Percentiles rank a stretch among this genome's conserved stretches.
Evolutionary conservation across 2,113 vertebrate genomes (phyloP).

Genomic region (Mastomys natalensis): DNA sequence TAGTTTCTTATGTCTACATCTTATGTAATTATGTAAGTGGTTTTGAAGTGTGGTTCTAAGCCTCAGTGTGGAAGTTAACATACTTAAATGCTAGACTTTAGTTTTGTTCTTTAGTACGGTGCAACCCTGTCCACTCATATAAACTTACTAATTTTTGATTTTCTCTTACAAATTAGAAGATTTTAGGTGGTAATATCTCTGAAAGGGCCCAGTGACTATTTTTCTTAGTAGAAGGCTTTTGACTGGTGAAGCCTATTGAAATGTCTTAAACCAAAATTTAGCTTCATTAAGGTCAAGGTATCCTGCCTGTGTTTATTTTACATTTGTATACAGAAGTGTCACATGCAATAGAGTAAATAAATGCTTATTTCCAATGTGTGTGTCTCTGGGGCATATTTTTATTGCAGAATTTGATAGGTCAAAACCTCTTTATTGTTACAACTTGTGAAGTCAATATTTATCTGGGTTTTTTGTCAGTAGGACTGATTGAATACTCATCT

Average conservation of each 20-base stretch:
- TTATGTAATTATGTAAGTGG: not conserved
- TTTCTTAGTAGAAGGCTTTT: conserved; percentile 22
- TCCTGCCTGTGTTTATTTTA: not conserved
- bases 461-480: not conserved
- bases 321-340: not conserved
- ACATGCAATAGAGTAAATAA: not conserved
- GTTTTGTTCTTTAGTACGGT: conserved; percentile 27
- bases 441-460: not conserved
- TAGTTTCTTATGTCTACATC: not conserved
- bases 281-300: not conserved
- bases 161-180: not conserved
- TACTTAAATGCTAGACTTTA: not conserved
- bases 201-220: not conserved
- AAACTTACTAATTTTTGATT: not conserved
- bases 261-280: conserved; percentile 44
- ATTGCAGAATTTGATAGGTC: conserved; percentile 3
- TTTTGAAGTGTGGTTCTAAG: not conserved
- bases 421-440: not conserved
- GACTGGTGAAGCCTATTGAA: not conserved
- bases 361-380: conserved; percentile 19
- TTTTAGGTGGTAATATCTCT: not conserved
- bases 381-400: not conserved
- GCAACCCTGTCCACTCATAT: conserved; percentile 23
- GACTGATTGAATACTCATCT: not conserved
- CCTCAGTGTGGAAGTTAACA: not conserved